A percentile compares a stretch with the other conserved stretches of the same genome.
phyloP scores from a whole-genome alignment of 2,113 vertebrate genomes.

The Python bivittatus region DNA sequence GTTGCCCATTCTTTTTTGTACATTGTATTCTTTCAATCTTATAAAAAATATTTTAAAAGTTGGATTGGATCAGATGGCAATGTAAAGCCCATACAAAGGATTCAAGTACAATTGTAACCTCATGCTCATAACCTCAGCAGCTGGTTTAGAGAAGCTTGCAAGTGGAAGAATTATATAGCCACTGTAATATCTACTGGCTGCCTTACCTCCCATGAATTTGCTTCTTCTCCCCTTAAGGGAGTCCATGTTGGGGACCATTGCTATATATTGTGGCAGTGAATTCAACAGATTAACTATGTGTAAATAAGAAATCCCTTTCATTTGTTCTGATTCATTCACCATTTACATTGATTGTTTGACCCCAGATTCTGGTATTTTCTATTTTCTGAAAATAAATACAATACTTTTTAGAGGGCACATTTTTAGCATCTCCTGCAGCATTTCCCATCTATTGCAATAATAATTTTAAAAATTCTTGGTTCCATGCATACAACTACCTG shows the following conservation, averaged over 20 bases:
- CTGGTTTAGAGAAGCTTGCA: not conserved
- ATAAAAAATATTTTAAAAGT: not conserved
- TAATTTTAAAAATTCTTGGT: not conserved
- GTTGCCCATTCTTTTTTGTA: not conserved
- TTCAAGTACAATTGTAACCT: not conserved
- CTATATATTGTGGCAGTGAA: not conserved
- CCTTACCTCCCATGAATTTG: not conserved
- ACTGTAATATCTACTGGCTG: not conserved
- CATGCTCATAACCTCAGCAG: not conserved
- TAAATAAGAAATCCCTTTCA: not conserved
- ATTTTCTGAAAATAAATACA: not conserved
- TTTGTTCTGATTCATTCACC: not conserved
- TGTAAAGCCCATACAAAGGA: not conserved
- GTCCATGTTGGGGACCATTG: not conserved
- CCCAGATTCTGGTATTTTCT: not conserved
- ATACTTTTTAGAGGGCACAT: not conserved
- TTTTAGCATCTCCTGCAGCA: not conserved
- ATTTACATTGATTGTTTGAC: not conserved
- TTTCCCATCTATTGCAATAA: not conserved
- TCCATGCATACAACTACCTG: not conserved
- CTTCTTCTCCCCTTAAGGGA: not conserved
- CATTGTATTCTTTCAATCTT: not conserved
- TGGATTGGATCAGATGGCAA: not conserved
- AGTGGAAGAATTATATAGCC: not conserved
- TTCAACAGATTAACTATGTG: not conserved